Percentiles rank a stretch among this genome's conserved stretches.
These are phyloP conservation scores for Parelbella ahira DNA, from an alignment of 2,888 invertebrate genomes.

Conservation along the genomic window DNA sequence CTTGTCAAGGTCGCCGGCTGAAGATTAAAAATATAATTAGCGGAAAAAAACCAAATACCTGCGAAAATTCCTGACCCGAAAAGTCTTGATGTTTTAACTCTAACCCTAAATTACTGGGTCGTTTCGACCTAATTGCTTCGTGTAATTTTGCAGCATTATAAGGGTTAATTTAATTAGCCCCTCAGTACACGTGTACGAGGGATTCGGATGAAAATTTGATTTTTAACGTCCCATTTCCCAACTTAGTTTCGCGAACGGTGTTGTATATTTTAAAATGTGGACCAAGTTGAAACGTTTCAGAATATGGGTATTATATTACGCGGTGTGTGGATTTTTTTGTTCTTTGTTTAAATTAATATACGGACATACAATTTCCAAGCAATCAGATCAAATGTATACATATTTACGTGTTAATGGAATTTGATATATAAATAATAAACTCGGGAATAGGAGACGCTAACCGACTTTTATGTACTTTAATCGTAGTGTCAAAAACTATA, in stretches of 20 bases:
- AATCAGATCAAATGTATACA: too few relatives aligned
- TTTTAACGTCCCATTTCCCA: slow-evolving; percentile 21
- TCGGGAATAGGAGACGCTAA: too few relatives aligned
- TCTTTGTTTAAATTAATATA: too few relatives aligned
- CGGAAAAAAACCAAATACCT: neutral
- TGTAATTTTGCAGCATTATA: slow-evolving; percentile 47
- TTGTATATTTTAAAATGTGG: slow-evolving; percentile 13
- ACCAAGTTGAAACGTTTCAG: neutral
- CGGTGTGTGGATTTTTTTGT: too few relatives aligned
- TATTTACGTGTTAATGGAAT: too few relatives aligned
- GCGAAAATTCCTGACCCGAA: neutral
- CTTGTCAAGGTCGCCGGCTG: neutral
- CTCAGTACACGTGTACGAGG: slow-evolving; percentile 40
- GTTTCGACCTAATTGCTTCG: slow-evolving; percentile 56
- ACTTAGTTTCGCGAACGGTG: slow-evolving; percentile 5
- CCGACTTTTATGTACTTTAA: too few relatives aligned
- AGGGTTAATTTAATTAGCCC: slow-evolving; percentile 60
- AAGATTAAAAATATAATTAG: neutral
- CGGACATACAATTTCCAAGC: too few relatives aligned
- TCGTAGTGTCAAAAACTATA: too few relatives aligned
- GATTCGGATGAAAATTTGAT: slow-evolving; percentile 17
- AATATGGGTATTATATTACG: neutral
- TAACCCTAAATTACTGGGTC: slow-evolving; percentile 52
- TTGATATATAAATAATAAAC: too few relatives aligned
- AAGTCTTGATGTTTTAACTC: slow-evolving; percentile 52